Evolutionary conservation across 2,113 vertebrate species (phyloP).

Genomic region (Hydrochoerus hydrochaeris): DNA sequence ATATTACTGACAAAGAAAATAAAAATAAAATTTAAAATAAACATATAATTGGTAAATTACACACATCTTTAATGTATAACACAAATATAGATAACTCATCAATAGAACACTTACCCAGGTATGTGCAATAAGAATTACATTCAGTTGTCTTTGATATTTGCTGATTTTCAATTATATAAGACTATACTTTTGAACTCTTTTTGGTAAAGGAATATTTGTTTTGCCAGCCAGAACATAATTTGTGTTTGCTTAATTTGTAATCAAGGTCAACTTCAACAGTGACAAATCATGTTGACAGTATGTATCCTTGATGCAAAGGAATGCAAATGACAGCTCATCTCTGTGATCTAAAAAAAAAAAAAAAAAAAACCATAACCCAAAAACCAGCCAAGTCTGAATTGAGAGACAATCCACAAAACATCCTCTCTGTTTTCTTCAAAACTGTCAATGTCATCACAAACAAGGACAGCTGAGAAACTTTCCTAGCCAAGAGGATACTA

Average conservation of each 20-base stretch:
- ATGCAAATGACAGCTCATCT: background rate
- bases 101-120: background rate
- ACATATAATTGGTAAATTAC: background rate
- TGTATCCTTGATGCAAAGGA: background rate
- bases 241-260: background rate
- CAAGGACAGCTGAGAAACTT: background rate
- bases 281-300: background rate
- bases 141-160: background rate
- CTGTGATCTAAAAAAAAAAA: background rate
- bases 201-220: constrained; percentile 2
- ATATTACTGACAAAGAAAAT: background rate
- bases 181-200: background rate
- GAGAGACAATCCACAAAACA: background rate
- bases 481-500: background rate
- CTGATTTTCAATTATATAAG: background rate
- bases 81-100: background rate
- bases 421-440: background rate
- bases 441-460: background rate
- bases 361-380: background rate
- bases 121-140: background rate
- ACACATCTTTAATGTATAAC: background rate
- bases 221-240: constrained; percentile 30
- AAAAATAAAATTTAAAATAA: constrained; percentile 10
- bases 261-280: background rate
- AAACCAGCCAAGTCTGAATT: background rate